A percentile compares a stretch with the other conserved stretches of the same genome.
phyloP scores from a whole-genome alignment of 2,797 vertebrate species.

The Catharus ustulatus region DNA sequence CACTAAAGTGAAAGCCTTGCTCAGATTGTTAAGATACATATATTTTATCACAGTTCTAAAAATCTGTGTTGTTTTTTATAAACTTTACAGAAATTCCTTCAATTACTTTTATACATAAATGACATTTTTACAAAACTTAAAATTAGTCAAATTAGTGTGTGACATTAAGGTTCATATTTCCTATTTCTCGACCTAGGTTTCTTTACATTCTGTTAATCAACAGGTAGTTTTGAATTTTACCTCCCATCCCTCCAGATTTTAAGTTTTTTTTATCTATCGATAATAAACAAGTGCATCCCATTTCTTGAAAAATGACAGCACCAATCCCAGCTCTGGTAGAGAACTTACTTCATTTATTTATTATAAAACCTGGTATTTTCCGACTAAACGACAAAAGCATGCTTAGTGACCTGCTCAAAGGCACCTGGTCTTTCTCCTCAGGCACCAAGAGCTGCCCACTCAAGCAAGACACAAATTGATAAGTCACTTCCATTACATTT shows the following conservation, averaged over 20 bases:
- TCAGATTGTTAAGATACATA: neutral
- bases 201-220: neutral
- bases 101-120: rapidly evolving
- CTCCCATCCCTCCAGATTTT: neutral
- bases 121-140: neutral
- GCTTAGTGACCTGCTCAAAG: neutral
- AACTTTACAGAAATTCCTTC: neutral
- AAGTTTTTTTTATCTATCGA: neutral
- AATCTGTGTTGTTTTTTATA: neutral
- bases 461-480: neutral
- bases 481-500: neutral
- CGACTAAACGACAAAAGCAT: neutral
- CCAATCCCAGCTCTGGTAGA: too few relatives aligned
- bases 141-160: neutral
- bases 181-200: neutral
- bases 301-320: neutral
- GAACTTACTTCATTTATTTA: neutral
- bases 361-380: neutral
- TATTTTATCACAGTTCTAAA: neutral
- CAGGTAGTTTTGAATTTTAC: neutral
- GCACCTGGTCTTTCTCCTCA: neutral
- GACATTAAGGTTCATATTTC: neutral
- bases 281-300: rapidly evolving
- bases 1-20: neutral
- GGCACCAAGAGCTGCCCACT: neutral